These are phyloP conservation scores for Odontocolon sp. DNA, from an alignment of 2,888 invertebrate genomes.

Conservation along the genomic window DNA sequence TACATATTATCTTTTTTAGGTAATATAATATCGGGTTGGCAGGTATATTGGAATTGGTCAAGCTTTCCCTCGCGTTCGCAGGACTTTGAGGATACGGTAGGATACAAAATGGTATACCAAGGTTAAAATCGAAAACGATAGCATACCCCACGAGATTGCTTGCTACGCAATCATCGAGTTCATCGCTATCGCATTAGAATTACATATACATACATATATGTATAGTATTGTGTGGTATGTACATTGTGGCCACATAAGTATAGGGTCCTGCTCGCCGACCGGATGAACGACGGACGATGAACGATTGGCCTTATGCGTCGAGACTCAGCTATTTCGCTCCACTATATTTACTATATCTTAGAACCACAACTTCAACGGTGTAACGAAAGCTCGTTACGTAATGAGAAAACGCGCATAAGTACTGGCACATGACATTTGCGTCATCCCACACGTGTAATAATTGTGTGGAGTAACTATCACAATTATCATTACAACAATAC, in stretches of 20 bases:
- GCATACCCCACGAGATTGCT: constrained; percentile 8
- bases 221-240: background rate
- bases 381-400: constrained; percentile 42
- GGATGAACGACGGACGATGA: constrained; percentile 51
- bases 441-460: constrained; percentile 29
- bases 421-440: constrained; percentile 37
- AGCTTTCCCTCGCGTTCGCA: constrained; percentile 1
- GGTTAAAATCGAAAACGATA: background rate
- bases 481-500: constrained; percentile 6
- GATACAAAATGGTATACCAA: background rate
- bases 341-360: background rate
- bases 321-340: constrained; percentile 38
- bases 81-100: background rate
- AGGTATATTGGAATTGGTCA: background rate
- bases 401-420: constrained; percentile 39
- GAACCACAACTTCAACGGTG: constrained; percentile 3
- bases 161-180: constrained; percentile 2
- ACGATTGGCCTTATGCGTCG: constrained; percentile 34
- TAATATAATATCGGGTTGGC: background rate
- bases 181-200: background rate
- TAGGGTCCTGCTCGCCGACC: constrained; percentile 38
- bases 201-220: background rate
- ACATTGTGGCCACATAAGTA: background rate
- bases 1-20: background rate
- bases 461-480: constrained; percentile 13